Percentiles rank a stretch among this genome's conserved stretches.
phyloP scores from a whole-genome alignment of 1,140 invertebrate genomes.

The Hetaerina americana region DNA sequence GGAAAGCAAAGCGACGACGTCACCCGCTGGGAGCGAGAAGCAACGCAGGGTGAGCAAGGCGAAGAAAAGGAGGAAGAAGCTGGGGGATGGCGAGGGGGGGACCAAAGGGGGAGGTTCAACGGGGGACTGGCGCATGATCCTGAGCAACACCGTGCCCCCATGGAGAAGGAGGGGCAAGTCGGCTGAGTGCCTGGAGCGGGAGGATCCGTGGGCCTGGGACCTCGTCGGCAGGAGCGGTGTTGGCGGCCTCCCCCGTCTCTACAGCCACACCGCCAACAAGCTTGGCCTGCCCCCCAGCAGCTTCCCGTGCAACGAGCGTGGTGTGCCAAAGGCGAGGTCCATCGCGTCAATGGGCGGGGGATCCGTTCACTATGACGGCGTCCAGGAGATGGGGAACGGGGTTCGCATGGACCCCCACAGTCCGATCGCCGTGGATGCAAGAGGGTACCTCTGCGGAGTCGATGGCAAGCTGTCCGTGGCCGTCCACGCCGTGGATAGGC shows the following conservation, averaged over 20 bases:
- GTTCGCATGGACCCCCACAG: not conserved
- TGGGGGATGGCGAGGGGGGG: too few species aligned
- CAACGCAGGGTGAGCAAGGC: not conserved
- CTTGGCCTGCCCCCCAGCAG: too few species aligned
- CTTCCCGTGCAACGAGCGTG: not conserved
- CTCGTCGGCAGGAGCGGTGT: too few species aligned
- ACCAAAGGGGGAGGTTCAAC: not conserved
- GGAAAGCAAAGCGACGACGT: not conserved
- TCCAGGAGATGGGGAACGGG: not conserved
- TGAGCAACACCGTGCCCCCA: not conserved
- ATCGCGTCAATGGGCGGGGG: not conserved
- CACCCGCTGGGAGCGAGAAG: not conserved
- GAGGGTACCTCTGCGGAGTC: too few species aligned
- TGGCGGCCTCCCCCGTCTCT: too few species aligned
- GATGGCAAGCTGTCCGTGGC: too few species aligned
- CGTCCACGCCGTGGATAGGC: not conserved
- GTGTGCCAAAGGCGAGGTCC: not conserved
- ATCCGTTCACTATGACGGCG: not conserved
- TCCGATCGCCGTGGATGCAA: not conserved
- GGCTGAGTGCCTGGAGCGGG: not conserved
- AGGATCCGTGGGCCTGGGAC: not conserved
- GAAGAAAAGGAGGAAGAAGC: not conserved
- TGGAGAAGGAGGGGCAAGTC: not conserved
- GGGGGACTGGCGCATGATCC: not conserved
- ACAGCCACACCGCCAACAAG: too few species aligned